phyloP scores from a whole-genome alignment of 2,888 invertebrate genomes.

The Drosophila putrida region DNA sequence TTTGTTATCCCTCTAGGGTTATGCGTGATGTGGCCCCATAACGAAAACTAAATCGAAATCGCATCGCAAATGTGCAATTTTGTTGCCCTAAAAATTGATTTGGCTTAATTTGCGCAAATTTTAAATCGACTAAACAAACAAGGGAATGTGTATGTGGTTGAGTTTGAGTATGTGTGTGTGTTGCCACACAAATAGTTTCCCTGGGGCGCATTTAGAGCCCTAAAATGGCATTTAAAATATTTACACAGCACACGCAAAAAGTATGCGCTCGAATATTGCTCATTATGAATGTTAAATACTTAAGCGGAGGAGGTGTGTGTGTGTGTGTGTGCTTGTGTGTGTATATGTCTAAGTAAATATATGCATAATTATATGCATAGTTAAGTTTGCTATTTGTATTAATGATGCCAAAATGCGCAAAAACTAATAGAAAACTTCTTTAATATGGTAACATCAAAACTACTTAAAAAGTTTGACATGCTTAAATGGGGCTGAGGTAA shows the following conservation, averaged over 20 bases:
- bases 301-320: neutral
- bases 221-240: conserved; percentile 71
- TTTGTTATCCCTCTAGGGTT: conserved; percentile 39
- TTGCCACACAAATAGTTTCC: conserved; percentile 57
- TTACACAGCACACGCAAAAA: conserved; percentile 65
- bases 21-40: conserved; percentile 50
- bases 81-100: conserved; percentile 70
- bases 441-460: conserved; percentile 78
- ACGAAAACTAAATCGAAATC: conserved; percentile 51
- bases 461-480: conserved; percentile 77
- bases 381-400: conserved; percentile 74
- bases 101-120: conserved; percentile 75
- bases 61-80: conserved; percentile 61
- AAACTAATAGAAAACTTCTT: conserved; percentile 78
- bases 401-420: conserved; percentile 76
- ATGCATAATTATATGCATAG: conserved; percentile 62
- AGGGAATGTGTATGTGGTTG: neutral
- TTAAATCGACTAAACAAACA: conserved; percentile 57
- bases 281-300: conserved; percentile 70
- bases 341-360: conserved; percentile 30
- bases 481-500: conserved; percentile 53
- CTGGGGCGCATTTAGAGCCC: conserved; percentile 59
- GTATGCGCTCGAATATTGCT: conserved; percentile 65
- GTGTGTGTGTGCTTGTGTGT: neutral
- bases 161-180: neutral